These are phyloP conservation scores for Manis crassicaudata DNA, from an alignment of 2,797 vertebrate genomes.

Conservation along the genomic window DNA sequence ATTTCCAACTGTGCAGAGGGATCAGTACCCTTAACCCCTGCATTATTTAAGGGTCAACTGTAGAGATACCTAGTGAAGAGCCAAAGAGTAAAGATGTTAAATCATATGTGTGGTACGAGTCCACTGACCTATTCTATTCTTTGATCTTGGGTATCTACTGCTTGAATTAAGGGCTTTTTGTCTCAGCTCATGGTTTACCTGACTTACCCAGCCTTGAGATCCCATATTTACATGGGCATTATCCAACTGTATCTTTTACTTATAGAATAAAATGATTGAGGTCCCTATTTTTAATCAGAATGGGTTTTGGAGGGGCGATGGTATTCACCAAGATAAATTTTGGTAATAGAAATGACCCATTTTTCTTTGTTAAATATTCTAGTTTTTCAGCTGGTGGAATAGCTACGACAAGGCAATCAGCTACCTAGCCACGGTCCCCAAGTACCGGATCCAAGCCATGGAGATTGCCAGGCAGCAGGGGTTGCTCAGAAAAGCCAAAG, in stretches of 20 bases:
- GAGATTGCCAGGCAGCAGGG: conserved; percentile 97
- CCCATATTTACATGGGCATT: neutral
- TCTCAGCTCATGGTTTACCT: neutral
- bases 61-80: neutral
- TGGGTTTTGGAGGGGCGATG: neutral
- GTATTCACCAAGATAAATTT: neutral
- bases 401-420: conserved; percentile 98
- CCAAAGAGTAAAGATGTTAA: neutral
- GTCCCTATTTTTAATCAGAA: neutral
- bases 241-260: neutral
- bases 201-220: neutral
- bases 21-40: too few relatives aligned
- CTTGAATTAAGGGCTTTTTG: neutral
- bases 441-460: conserved; percentile 96
- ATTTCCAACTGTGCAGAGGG: too few relatives aligned
- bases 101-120: neutral
- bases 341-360: conserved; percentile 54
- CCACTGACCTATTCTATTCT: neutral
- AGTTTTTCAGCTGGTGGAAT: conserved; percentile 99
- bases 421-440: conserved; percentile 95
- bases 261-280: neutral
- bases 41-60: too few relatives aligned
- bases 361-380: conserved; percentile 76
- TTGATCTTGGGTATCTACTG: neutral
- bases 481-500: conserved; percentile 93